Conservation (phyloP, 2,113 vertebrate species). For the Oncorhynchus keta region DNA sequence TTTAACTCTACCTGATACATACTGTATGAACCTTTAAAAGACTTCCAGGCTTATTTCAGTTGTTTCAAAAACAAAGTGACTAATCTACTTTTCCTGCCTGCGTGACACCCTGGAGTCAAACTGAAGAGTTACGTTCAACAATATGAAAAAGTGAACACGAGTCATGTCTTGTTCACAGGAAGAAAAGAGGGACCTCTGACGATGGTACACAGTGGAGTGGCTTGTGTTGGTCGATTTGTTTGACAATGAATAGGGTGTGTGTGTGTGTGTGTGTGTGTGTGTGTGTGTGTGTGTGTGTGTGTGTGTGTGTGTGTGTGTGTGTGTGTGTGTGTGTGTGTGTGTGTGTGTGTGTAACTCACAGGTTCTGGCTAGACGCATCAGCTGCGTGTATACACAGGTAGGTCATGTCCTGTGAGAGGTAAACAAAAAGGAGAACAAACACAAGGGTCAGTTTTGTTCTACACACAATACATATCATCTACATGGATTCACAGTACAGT, state of each 20-base stretch:
- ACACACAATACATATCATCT: no score
- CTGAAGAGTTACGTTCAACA: slow-evolving; percentile 2
- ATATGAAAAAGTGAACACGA: not conserved
- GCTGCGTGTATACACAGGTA: slow-evolving; percentile 86
- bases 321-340: slow-evolving; percentile 20
- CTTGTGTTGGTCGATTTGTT: not conserved
- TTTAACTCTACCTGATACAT: no score
- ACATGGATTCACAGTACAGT: no score
- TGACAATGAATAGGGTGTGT: slow-evolving; percentile 11
- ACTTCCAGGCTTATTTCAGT: not conserved
- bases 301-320: slow-evolving; percentile 6
- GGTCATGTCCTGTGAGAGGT: slow-evolving; percentile 77
- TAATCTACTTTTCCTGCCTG: slow-evolving; percentile 1
- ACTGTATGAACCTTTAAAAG: no score
- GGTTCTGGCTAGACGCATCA: slow-evolving; percentile 82
- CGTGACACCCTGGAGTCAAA: slow-evolving; percentile 19
- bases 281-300: slow-evolving; percentile 11
- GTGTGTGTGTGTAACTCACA: slow-evolving; percentile 74
- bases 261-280: not conserved
- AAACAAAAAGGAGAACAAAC: not conserved
- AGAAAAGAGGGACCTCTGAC: not conserved
- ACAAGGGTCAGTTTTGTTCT: not conserved
- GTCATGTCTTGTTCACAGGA: slow-evolving; percentile 17
- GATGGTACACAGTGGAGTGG: no score
- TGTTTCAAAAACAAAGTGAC: not conserved